Base-by-base conservation (phyloP, 2,797 vertebrate species). In the Falco novaeseelandiae region DNA sequence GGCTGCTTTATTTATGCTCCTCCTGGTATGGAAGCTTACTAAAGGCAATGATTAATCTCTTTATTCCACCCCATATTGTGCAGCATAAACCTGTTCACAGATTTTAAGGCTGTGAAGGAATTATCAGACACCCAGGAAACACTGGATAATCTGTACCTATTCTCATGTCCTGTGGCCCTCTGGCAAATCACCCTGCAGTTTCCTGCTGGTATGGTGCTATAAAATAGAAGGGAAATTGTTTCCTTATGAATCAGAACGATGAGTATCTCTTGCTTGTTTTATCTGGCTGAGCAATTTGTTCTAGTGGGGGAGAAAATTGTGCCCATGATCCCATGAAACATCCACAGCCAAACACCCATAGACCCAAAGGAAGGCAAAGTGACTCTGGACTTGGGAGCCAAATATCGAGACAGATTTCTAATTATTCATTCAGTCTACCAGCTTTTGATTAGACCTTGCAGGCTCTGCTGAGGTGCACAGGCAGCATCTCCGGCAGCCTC, bases 181-280 rank as follows among this genome's bases (percentile, higher is more conserved):
- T 82, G 66, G 90, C 51, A 90, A 88, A 84, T 6, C 1, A 7
- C 48, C 40, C 51, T 23, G 25, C 77, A 90, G 91, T 76, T 88
- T 90, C 86, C 87, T 81, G 78, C 72, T 72, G 58, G 44, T 29
- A 52, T 21, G 40, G 55, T 66, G 87, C 74, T 95, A 73, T 95
- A 73, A 91, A 96, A 87, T 70, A 93, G 89, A 70, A 90, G 15
- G 83, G 72, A 94, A 93, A 95, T 94, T 87, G 63, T 91, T 96
- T 93, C 90, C 85, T 89, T 72, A 48, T 97, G 96, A 96, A 90
- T 96, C 96, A 97, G 94, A 86, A 73, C 62, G 87, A 44, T 11
- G n/a, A 22, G 51, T 36, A 66, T 87, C 79, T 92, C 93, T 62
- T 59, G 48, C 48, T 88, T 94, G 85, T 95, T 95, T 95, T 87